These are phyloP conservation scores for Steromphala cineraria DNA, from an alignment of 2,888 invertebrate species.

Conservation along the genomic window DNA sequence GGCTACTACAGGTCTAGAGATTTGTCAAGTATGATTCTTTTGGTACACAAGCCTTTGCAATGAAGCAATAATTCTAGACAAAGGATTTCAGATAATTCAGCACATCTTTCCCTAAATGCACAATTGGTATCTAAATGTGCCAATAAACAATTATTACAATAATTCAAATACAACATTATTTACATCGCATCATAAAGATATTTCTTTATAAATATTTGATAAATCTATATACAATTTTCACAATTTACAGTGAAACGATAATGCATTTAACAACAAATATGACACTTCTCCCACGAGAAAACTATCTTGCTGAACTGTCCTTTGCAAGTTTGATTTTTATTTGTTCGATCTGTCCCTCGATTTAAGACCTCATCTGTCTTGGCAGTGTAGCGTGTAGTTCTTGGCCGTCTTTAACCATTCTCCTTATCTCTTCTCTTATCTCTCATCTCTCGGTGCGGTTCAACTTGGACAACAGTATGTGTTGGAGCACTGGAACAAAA, in stretches of 20 bases:
- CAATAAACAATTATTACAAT: neutral
- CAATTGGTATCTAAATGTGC: neutral
- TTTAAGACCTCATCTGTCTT: neutral
- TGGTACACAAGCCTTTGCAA: neutral
- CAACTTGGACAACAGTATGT: conserved; percentile 46
- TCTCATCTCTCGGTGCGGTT: conserved; percentile 54
- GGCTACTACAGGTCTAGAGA: neutral
- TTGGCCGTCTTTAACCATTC: neutral
- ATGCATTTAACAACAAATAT: neutral
- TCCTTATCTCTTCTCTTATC: too few relatives aligned
- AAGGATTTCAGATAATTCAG: neutral
- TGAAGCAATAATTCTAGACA: neutral
- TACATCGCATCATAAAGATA: neutral
- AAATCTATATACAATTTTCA: conserved; percentile 13
- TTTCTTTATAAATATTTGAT: conserved; percentile 11
- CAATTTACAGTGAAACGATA: conserved; percentile 13
- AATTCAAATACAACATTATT: neutral
- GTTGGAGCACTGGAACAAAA: conserved; percentile 49
- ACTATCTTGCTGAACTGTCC: too few relatives aligned
- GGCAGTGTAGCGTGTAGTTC: neutral
- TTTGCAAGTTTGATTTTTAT: too few relatives aligned
- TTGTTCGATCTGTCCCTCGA: too few relatives aligned
- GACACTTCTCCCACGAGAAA: too few relatives aligned
- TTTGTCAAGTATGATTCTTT: neutral
- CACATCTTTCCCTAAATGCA: neutral